Conservation (phyloP, 1,140 invertebrate genomes). For the Drosophila busckii region DNA sequence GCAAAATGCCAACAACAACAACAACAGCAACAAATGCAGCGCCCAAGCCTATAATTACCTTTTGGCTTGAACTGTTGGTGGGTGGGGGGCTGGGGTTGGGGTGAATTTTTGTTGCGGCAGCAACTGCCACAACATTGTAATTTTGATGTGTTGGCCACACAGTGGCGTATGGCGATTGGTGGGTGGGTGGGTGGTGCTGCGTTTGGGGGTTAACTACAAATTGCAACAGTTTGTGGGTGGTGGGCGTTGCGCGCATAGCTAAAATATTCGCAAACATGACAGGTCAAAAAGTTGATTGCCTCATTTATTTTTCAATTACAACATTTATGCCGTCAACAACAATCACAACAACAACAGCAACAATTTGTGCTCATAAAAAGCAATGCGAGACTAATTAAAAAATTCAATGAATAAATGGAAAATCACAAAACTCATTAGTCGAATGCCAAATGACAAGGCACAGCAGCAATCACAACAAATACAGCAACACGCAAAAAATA, state of each 20-base stretch:
- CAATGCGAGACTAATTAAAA: constrained; percentile 68
- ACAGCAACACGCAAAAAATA: constrained; percentile 18
- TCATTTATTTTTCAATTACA: constrained; percentile 77
- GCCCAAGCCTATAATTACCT: constrained; percentile 61
- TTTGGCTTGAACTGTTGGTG: too few species aligned
- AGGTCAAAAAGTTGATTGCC: constrained; percentile 74
- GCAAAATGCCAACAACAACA: constrained; percentile 33
- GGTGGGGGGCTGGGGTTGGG: constrained; percentile 3
- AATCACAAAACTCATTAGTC: constrained; percentile 74
- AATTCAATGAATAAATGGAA: constrained; percentile 71
- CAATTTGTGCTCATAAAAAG: constrained; percentile 39
- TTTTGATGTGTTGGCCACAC: constrained; percentile 47
- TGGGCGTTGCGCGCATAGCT: constrained; percentile 72
- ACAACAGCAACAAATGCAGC: too few species aligned
- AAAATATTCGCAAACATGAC: constrained; percentile 71
- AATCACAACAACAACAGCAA: constrained; percentile 18
- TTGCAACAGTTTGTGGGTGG: constrained; percentile 27
- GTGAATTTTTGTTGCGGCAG: constrained; percentile 13
- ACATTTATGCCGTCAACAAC: constrained; percentile 56
- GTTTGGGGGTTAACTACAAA: constrained; percentile 2
- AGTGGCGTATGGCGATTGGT: not conserved
- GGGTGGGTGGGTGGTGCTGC: not conserved
- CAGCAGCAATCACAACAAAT: constrained; percentile 27
- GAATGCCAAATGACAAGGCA: constrained; percentile 52
- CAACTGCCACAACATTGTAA: constrained; percentile 68